These are phyloP conservation scores for Drosophila seguyi DNA, from an alignment of 1,140 invertebrate species.

Conservation along the genomic window DNA sequence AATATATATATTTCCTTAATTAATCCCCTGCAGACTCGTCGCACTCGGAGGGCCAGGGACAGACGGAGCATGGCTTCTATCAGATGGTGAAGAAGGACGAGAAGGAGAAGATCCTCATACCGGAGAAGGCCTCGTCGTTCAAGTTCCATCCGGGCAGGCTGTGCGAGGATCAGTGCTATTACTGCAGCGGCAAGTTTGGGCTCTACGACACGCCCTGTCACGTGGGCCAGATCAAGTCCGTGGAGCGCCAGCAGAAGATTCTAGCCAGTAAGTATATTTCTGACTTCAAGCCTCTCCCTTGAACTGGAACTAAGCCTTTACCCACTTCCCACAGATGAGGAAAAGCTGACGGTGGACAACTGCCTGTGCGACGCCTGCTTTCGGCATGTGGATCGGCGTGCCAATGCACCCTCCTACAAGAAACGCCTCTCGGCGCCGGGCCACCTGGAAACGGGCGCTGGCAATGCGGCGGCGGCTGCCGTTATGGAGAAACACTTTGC, in stretches of 20 bases:
- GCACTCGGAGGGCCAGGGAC: constrained; percentile 71
- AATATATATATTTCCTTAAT: too few species aligned
- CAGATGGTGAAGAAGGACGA: constrained; percentile 87
- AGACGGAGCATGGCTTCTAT: constrained; percentile 61
- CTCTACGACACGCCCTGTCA: constrained; percentile 94
- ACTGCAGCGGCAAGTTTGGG: constrained; percentile 94
- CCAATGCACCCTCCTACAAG: constrained; percentile 87
- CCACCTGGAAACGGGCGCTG: constrained; percentile 55
- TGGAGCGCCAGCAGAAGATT: constrained; percentile 91
- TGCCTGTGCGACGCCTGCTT: constrained; percentile 94
- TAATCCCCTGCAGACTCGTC: constrained; percentile 64
- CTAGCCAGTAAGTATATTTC: constrained; percentile 86
- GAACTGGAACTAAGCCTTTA: not conserved
- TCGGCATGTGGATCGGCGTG: constrained; percentile 92
- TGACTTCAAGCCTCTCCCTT: not conserved
- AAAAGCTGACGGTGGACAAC: constrained; percentile 91
- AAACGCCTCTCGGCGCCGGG: constrained; percentile 85
- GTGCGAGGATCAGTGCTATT: constrained; percentile 93
- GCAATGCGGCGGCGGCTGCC: not conserved
- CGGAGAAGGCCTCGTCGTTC: constrained; percentile 94
- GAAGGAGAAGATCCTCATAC: constrained; percentile 90
- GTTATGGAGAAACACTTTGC: constrained; percentile 46
- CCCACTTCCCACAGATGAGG: constrained; percentile 87
- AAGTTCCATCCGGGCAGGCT: constrained; percentile 92
- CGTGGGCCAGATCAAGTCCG: constrained; percentile 92